A percentile compares a stretch with the other conserved stretches of the same genome.
Conservation (phyloP, 2,888 invertebrate genomes). For the Thera britannica region DNA sequence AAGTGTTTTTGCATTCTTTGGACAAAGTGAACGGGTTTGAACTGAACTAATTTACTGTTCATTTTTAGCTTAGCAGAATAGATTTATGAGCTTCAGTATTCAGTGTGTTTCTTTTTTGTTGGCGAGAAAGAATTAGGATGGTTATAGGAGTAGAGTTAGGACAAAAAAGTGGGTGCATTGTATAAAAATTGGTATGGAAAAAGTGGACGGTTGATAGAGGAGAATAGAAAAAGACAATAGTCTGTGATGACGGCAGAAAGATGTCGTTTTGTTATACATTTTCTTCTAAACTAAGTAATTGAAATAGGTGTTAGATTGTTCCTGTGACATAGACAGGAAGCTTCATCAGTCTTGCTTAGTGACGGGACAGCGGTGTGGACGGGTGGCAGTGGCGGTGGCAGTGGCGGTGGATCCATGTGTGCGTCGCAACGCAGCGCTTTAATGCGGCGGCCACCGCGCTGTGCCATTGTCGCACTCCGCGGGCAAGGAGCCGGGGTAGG, state of each 20-base stretch:
- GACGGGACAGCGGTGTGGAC: constrained; percentile 26
- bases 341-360: constrained; percentile 38
- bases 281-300: no score
- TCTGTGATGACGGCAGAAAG: no score
- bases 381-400: neutral
- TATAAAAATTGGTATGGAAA: no score
- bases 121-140: no score
- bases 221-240: no score
- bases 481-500: neutral
- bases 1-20: neutral
- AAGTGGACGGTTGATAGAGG: no score
- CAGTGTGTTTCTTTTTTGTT: no score
- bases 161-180: no score
- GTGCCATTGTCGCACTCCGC: constrained; percentile 18
- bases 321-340: constrained; percentile 23
- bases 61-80: neutral
- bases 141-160: no score
- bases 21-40: neutral
- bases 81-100: no score
- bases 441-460: neutral
- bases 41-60: neutral
- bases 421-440: neutral
- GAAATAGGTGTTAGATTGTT: neutral
- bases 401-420: neutral
- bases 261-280: no score